Evolutionary conservation across 2,113 vertebrate species (phyloP), one percentile per base, ranked within the genome.

Genomic region (Haemorhous mexicanus): DNA sequence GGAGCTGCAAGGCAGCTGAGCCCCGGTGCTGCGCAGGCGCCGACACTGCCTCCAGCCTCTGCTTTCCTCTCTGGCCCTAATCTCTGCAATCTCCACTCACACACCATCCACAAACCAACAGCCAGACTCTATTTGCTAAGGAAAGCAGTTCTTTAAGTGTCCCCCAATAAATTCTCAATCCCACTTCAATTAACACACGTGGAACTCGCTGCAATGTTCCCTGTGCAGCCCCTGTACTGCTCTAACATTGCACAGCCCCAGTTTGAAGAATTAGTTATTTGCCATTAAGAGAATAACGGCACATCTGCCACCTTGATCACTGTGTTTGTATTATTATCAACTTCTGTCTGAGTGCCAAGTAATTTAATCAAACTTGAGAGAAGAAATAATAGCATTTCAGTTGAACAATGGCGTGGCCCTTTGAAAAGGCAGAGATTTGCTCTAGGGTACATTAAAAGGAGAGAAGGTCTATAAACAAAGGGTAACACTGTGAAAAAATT

Each of bases 281-380:
- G 82, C 68, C 79, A 88, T 43, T 80, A 44, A 59, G 68, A 94
- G 90, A 88, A 84, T 94, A 96, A 81, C 35, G 21, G 79, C 94
- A 94, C 95, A 95, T 95, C 96, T 97, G 94, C 93, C 90, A 96
- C 93, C 94, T 95, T 93, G 70, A 96, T 96, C 85, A 86, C 10
- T 37, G 68, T 13, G 14, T 90, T 95, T 81, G 68, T 94, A 44
- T 90, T 91, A 95, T 85, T 90, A 92, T 81, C 90, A 84, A 69
- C 78, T 95, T 70, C 87, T 95, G 91, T 88, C 94, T 87, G 67
- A 73, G 72, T 76, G 95, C 91, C 94, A 95, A 94, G 93, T 86
- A 82, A 92, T 96, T 91, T 96, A 90, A 97, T 90, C 86, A 92
- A 94, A 93, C 90, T 86, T 93, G 90, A 95, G 96, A 84, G 85